A percentile compares a stretch with the other conserved stretches of the same genome.
Conservation (phyloP, 2,113 vertebrate species). For the Hirundichthys speculiger region DNA sequence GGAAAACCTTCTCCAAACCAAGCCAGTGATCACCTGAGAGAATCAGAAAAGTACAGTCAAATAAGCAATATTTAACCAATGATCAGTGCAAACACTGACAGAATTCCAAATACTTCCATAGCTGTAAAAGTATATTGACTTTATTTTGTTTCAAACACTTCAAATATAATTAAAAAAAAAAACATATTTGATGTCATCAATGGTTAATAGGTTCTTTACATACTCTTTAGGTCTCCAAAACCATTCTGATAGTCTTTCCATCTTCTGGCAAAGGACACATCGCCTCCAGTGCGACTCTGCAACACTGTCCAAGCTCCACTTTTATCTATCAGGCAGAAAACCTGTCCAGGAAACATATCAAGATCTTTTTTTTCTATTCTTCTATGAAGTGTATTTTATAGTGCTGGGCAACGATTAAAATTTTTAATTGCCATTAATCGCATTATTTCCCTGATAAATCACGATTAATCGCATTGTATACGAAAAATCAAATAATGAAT, state of each 20-base stretch:
- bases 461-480: too few species aligned
- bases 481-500: too few species aligned
- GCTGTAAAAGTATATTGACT: background rate
- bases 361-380: background rate
- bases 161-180: too few species aligned
- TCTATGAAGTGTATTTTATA: background rate
- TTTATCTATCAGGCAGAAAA: slow-evolving; percentile 72
- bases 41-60: background rate
- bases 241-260: slow-evolving; percentile 69
- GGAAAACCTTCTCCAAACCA: slow-evolving; percentile 62
- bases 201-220: background rate
- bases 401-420: too few species aligned
- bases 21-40: slow-evolving; percentile 77
- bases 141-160: background rate
- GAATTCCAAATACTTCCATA: too few species aligned
- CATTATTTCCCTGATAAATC: too few species aligned
- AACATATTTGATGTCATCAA: too few species aligned
- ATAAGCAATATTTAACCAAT: too few species aligned
- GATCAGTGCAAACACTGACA: too few species aligned
- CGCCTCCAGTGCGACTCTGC: slow-evolving; percentile 64
- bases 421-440: too few species aligned
- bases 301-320: slow-evolving; percentile 80
- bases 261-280: slow-evolving; percentile 53
- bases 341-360: slow-evolving; percentile 47
- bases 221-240: slow-evolving; percentile 65